These are phyloP conservation scores for Halcyon leucocephala DNA, from an alignment of 2,797 vertebrate species.

Conservation along the genomic window DNA sequence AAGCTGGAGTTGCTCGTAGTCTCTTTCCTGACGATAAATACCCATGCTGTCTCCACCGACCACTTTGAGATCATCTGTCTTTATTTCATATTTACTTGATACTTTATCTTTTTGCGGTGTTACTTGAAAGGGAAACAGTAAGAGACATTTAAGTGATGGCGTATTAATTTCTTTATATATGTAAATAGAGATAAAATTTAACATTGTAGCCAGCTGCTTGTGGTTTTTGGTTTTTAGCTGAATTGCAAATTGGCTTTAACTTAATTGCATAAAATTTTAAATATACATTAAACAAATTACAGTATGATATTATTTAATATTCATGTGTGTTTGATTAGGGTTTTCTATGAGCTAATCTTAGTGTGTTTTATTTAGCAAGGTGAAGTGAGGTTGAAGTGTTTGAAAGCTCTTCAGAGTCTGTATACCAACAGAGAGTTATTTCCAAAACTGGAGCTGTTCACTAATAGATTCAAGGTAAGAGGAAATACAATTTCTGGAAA, in stretches of 20 bases:
- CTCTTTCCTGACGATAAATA: neutral
- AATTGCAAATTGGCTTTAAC: neutral
- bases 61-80: neutral
- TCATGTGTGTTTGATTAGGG: conserved; percentile 14
- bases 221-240: neutral
- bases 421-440: conserved; percentile 98
- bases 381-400: conserved; percentile 98
- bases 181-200: neutral
- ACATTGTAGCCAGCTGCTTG: neutral
- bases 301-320: neutral
- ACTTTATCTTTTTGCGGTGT: neutral
- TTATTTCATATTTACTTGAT: neutral
- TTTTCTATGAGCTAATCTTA: conserved; percentile 17
- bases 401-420: conserved; percentile 97
- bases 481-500: neutral
- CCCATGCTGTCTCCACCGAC: neutral
- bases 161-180: neutral
- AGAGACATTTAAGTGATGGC: neutral
- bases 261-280: neutral
- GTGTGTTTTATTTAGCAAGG: conserved; percentile 90
- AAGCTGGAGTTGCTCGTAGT: neutral
- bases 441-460: conserved; percentile 98
- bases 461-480: conserved; percentile 97
- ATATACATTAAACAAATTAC: conserved; percentile 22
- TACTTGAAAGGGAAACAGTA: neutral